These are phyloP conservation scores for Lymantria monacha DNA, from an alignment of 2,888 invertebrate species.

Conservation along the genomic window DNA sequence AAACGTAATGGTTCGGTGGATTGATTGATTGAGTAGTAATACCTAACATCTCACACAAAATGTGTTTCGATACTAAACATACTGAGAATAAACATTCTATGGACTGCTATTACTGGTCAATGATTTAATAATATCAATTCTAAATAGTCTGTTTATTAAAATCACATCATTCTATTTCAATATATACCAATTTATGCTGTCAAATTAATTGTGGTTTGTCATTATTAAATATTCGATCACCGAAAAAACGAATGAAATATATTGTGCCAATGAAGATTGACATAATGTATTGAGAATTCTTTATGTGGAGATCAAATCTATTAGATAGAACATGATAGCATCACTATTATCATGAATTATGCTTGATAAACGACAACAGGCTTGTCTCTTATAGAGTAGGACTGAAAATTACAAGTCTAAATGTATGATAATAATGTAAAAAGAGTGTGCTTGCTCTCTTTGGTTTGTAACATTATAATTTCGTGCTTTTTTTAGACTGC, in stretches of 20 bases:
- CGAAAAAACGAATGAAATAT: not conserved
- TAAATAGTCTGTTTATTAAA: not conserved
- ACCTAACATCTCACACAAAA: no score
- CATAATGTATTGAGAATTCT: constrained; percentile 1
- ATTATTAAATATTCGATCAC: constrained; percentile 19
- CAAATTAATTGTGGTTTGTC: constrained; percentile 19
- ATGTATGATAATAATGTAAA: no score
- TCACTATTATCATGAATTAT: no score
- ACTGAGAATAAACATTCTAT: not conserved
- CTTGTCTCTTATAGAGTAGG: no score
- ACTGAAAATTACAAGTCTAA: no score
- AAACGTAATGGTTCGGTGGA: no score
- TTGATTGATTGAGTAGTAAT: no score
- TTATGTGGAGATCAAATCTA: not conserved
- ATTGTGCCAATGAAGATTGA: constrained; percentile 14
- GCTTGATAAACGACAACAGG: no score
- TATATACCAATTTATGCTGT: constrained; percentile 20
- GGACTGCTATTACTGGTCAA: not conserved
- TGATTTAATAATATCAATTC: not conserved
- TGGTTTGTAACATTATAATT: no score
- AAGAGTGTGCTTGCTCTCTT: no score
- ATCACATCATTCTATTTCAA: constrained; percentile 10
- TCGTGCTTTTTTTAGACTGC: no score
- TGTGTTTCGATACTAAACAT: not conserved
- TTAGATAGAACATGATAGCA: not conserved